Percentiles rank a stretch among this genome's conserved stretches.
phyloP scores from a whole-genome alignment of 2,113 vertebrate species.

The Channa maculata region DNA sequence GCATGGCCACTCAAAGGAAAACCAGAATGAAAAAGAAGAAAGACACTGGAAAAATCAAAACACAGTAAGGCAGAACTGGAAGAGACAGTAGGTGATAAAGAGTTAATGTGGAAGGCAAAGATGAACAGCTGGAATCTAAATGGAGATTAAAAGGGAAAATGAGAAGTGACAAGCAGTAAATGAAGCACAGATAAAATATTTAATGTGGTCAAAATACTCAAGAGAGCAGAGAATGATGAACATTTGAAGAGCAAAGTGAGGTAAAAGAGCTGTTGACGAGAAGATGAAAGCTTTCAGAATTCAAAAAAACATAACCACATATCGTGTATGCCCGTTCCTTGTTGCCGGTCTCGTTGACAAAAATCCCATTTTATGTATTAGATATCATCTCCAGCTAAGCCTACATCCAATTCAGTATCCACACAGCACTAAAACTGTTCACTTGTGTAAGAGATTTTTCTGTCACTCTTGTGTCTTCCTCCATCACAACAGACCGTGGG shows the following conservation, averaged over 20 bases:
- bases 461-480: constrained; percentile 46
- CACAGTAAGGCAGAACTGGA: not conserved
- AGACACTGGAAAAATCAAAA: not conserved
- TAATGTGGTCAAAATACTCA: not conserved
- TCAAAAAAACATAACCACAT: not conserved
- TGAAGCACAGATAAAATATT: not conserved
- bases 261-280: not conserved
- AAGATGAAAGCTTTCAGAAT: not conserved
- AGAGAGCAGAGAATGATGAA: not conserved
- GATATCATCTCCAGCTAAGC: constrained; percentile 4
- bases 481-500: constrained; percentile 35
- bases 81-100: not conserved
- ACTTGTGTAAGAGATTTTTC: constrained; percentile 39
- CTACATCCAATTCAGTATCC: not conserved
- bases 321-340: not conserved
- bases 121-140: not conserved
- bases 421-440: constrained; percentile 24
- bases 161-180: not conserved
- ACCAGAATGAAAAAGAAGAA: not conserved
- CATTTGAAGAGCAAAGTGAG: not conserved
- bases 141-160: not conserved
- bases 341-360: not conserved
- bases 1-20: constrained; percentile 31
- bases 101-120: not conserved
- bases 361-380: not conserved